Conservation (phyloP, 2,888 invertebrate genomes). For the Nowickia ferox region DNA sequence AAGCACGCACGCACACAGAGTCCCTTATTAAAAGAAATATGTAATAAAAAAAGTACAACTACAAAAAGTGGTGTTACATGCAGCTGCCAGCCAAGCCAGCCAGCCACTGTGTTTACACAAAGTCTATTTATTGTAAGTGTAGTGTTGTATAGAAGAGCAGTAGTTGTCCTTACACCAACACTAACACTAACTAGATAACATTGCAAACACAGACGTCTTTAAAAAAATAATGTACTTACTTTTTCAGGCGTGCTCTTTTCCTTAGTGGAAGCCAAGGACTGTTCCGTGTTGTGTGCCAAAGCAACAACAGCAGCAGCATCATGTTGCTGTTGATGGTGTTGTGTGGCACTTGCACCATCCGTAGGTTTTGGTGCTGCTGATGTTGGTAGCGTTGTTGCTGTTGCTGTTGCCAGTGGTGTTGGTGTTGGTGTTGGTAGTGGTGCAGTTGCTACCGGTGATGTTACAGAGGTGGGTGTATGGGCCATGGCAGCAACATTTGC, state of each 20-base stretch:
- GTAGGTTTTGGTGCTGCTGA: slow-evolving; percentile 44
- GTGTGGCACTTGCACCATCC: slow-evolving; percentile 73
- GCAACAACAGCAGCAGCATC: slow-evolving; percentile 76
- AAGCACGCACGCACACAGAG: not conserved
- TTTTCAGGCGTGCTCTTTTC: slow-evolving; percentile 94
- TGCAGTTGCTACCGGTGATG: slow-evolving; percentile 47
- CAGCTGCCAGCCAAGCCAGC: not conserved
- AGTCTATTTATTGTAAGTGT: slow-evolving; percentile 14
- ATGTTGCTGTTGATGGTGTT: slow-evolving; percentile 48
- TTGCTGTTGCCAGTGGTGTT: slow-evolving; percentile 58
- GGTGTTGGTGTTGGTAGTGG: slow-evolving; percentile 54
- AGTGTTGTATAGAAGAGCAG: not conserved
- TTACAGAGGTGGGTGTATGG: slow-evolving; percentile 74
- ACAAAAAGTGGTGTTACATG: not conserved
- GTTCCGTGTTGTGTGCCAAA: slow-evolving; percentile 78
- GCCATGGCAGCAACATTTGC: slow-evolving; percentile 78
- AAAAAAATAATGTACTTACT: slow-evolving; percentile 78
- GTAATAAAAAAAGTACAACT: slow-evolving; percentile 1
- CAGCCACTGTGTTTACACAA: slow-evolving; percentile 28
- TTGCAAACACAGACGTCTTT: slow-evolving; percentile 22
- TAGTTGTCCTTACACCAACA: slow-evolving; percentile 31
- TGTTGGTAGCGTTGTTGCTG: slow-evolving; percentile 58
- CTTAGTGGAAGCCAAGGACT: slow-evolving; percentile 85
- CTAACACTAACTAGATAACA: not conserved
- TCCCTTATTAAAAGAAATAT: not conserved